Evolutionary conservation across 2,888 invertebrate species (phyloP).

Genomic region (Aleiodes alternator): DNA sequence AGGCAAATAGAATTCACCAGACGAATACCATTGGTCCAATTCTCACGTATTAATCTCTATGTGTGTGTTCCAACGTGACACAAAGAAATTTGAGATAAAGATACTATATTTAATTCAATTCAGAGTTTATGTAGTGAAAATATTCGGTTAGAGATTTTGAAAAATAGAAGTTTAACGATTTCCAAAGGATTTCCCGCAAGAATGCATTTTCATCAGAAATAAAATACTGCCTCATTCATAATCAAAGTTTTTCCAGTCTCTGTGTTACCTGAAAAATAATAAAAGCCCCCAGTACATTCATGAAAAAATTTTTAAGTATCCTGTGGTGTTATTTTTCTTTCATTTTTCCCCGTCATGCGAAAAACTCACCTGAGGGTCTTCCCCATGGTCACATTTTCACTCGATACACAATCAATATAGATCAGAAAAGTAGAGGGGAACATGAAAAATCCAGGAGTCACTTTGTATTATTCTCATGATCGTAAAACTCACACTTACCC

Average conservation of each 20-base stretch:
- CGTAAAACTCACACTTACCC: constrained; percentile 20
- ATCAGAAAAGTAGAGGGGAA: constrained; percentile 7
- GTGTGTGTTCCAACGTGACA: neutral
- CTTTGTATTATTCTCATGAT: constrained; percentile 18
- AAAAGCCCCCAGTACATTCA: constrained; percentile 4
- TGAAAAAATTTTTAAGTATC: constrained; percentile 26
- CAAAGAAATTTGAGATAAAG: constrained; percentile 36
- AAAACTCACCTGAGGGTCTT: constrained; percentile 35
- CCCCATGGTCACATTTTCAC: constrained; percentile 5
- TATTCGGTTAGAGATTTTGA: constrained; percentile 55
- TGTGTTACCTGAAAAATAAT: constrained; percentile 26
- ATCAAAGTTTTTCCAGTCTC: constrained; percentile 50
- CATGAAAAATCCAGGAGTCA: constrained; percentile 13
- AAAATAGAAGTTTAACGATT: constrained; percentile 63
- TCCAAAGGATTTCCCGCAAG: constrained; percentile 59
- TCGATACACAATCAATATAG: constrained; percentile 17
- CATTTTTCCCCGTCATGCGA: neutral
- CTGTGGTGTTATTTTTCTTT: constrained; percentile 10
- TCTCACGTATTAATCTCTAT: constrained; percentile 31
- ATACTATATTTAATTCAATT: constrained; percentile 37
- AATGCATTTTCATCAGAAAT: constrained; percentile 46
- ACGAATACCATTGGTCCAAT: constrained; percentile 40
- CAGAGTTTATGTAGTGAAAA: constrained; percentile 56
- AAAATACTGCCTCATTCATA: constrained; percentile 52
- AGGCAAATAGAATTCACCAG: constrained; percentile 12